Evolutionary conservation across 2,797 vertebrate genomes (phyloP).

Genomic region (Enteromius afrohamiltoni): DNA sequence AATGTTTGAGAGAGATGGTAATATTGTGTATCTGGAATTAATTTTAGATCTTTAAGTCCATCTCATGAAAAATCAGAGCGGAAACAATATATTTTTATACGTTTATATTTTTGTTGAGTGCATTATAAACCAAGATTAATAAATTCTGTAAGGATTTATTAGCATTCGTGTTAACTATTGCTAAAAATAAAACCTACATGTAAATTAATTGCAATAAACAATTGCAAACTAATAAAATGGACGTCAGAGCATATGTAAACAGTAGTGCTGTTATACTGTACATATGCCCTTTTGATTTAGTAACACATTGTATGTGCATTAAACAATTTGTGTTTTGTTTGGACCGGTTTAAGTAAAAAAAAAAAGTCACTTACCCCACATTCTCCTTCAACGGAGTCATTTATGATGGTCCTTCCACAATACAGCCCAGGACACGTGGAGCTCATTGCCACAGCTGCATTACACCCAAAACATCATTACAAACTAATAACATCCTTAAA

Average conservation of each 20-base stretch:
- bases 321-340: neutral
- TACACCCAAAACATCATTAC: conserved; percentile 18
- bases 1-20: too few species aligned
- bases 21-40: too few species aligned
- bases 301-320: neutral
- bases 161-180: neutral
- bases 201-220: neutral
- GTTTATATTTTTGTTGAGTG: too few species aligned
- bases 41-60: too few species aligned
- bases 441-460: conserved; percentile 86
- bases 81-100: too few species aligned
- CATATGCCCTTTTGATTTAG: neutral
- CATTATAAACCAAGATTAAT: neutral
- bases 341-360: neutral
- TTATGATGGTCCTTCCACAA: conserved; percentile 87
- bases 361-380: conserved; percentile 86
- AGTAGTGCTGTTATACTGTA: neutral
- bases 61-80: too few species aligned
- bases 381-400: conserved; percentile 82
- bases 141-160: neutral
- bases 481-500: neutral
- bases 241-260: neutral
- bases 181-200: neutral
- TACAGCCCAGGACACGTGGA: conserved; percentile 93
- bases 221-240: neutral